Evolutionary conservation across 53 echinoderm and acorn worm species (phyloP), one percentile per base, ranked within the genome.

Genomic region (Echinarachnius parma): DNA sequence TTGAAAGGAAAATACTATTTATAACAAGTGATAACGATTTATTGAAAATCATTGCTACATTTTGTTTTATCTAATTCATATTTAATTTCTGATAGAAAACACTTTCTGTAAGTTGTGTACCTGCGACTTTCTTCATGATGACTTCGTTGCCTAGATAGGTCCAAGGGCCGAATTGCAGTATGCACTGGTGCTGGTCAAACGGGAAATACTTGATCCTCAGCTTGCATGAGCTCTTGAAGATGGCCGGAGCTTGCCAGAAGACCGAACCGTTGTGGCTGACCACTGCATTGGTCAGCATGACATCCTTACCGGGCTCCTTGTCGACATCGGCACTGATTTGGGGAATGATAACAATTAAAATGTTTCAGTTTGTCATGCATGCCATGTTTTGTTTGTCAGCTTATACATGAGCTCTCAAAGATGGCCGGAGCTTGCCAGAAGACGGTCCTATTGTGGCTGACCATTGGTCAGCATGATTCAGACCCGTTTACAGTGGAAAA

Each of bases 361-460:
- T n/a, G n/a, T n/a, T n/a, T n/a, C n/a, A n/a, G n/a, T n/a, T n/a
- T n/a, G n/a, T n/a, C n/a, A n/a, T n/a, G n/a, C n/a, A n/a, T n/a
- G n/a, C n/a, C n/a, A n/a, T n/a, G n/a, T n/a, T n/a, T n/a, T n/a
- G n/a, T n/a, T n/a, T n/a, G n/a, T n/a, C n/a, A n/a, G n/a, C n/a
- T n/a, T n/a, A n/a, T 83, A 34, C 93, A 93, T 28, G 89, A 93
- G 52, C 86, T 80, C 77, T 85, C 86, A 78, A 93, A 89, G 56
- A 93, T 93, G 31, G 93, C 93, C 0, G 93, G 93, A 5, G 93
- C 93, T 9, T 89, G 83, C 93, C 89, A 89, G 68, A 75, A 89
- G 7, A 93, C 86, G 14, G 54, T 37, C 4, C 93, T 89, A 22
- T 69, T 72, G 48, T 64, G 59, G 25, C 59, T 76, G 18, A 92